Evolutionary conservation across 2,797 vertebrate species (phyloP).

Genomic region (Mormyrus hasselquistii): DNA sequence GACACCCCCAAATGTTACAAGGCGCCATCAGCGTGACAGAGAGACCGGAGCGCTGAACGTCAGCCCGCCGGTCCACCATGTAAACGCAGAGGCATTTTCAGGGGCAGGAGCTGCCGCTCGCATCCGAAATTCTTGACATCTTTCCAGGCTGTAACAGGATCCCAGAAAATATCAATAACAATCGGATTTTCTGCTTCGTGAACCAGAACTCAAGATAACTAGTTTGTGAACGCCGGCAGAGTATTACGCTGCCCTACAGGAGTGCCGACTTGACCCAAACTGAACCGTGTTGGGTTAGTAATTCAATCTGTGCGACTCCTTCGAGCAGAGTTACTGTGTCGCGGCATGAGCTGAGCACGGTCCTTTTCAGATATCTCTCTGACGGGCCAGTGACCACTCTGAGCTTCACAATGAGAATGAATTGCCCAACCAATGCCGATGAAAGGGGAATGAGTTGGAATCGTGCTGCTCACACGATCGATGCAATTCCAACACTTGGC

Average conservation of each 20-base stretch:
- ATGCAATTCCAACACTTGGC: background rate
- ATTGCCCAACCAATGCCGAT: background rate
- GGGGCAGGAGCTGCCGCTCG: background rate
- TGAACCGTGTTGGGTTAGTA: slow-evolving; percentile 34
- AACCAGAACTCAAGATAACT: slow-evolving; percentile 57
- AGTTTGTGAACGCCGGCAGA: slow-evolving; percentile 58
- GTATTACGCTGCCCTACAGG: slow-evolving; percentile 58
- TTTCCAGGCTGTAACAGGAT: slow-evolving; percentile 47
- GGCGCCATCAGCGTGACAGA: background rate
- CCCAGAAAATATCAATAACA: slow-evolving; percentile 49
- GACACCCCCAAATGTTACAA: background rate
- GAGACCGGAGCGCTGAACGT: background rate
- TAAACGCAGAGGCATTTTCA: slow-evolving; percentile 29
- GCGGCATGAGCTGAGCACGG: background rate
- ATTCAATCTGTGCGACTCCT: slow-evolving; percentile 34
- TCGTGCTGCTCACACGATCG: background rate
- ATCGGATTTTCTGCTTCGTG: slow-evolving; percentile 56
- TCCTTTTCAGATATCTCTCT: background rate
- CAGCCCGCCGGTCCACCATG: background rate
- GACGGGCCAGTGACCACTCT: too few species aligned
- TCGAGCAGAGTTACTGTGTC: background rate
- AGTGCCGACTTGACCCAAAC: slow-evolving; percentile 64
- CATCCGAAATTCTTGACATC: slow-evolving; percentile 37
- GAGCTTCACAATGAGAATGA: background rate
- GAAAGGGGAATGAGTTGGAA: background rate